Conservation (phyloP, 2,113 vertebrate species). For the Eulacestoma nigropectus region DNA sequence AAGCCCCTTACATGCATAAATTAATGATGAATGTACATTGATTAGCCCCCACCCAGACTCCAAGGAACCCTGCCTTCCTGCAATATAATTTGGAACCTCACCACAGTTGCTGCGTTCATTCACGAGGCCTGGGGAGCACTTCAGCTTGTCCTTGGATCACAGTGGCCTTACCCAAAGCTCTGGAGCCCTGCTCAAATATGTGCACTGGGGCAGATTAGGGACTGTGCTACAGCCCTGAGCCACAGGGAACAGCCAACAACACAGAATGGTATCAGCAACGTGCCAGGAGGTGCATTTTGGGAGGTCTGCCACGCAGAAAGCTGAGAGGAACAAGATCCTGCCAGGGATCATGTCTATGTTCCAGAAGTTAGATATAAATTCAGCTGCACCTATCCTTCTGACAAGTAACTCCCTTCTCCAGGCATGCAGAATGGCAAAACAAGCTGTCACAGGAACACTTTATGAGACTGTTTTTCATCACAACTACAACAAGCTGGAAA, state of each 20-base stretch:
- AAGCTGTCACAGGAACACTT: neutral
- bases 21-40: conserved; percentile 55
- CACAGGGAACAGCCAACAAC: neutral
- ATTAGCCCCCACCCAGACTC: conserved; percentile 40
- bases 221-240: neutral
- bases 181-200: neutral
- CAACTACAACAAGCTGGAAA: neutral
- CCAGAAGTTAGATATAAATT: neutral
- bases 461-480: neutral
- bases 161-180: neutral
- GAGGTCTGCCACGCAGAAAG: neutral
- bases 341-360: neutral
- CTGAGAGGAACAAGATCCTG: neutral
- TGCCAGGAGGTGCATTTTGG: neutral
- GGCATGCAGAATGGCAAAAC: neutral
- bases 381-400: neutral
- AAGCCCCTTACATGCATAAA: conserved; percentile 37
- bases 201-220: neutral
- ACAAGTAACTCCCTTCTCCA: neutral
- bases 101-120: neutral
- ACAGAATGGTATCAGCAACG: neutral
- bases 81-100: neutral
- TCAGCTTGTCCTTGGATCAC: neutral
- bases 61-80: neutral
- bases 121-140: neutral